Evolutionary conservation across 2,113 vertebrate species (phyloP).

Genomic region (Psettodes erumei): DNA sequence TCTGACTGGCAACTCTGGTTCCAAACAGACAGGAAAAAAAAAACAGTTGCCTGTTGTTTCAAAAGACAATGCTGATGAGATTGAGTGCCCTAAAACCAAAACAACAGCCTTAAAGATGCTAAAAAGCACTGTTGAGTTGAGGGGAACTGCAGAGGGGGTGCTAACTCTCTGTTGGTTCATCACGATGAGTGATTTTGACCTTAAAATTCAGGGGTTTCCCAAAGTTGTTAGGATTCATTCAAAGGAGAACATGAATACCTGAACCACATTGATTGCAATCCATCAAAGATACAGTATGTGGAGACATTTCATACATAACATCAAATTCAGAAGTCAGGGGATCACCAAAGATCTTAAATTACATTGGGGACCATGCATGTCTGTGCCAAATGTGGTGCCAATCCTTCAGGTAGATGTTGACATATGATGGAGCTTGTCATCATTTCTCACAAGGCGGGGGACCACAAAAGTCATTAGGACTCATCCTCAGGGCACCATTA

Average conservation of each 20-base stretch:
- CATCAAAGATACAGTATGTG: background rate
- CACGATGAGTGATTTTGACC: too few species aligned
- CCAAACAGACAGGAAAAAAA: too few species aligned
- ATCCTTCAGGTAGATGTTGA: background rate
- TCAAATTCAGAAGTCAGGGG: background rate
- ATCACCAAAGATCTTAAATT: background rate
- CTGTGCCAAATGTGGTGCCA: background rate
- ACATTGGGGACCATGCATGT: background rate
- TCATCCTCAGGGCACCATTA: background rate
- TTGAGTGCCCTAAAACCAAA: background rate
- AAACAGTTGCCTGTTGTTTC: background rate
- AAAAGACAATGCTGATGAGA: background rate
- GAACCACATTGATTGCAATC: background rate
- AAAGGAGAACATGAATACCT: background rate
- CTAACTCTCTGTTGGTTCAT: background rate
- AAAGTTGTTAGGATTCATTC: background rate
- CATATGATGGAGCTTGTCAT: background rate
- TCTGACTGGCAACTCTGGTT: too few species aligned
- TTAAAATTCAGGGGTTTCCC: background rate
- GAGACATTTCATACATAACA: background rate
- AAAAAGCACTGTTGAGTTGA: background rate
- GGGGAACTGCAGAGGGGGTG: background rate
- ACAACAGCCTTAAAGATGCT: background rate
- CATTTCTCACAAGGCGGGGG: background rate
- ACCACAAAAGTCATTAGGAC: background rate